Evolutionary conservation across 2,113 vertebrate species (phyloP).

Genomic region (Eublepharis macularius): DNA sequence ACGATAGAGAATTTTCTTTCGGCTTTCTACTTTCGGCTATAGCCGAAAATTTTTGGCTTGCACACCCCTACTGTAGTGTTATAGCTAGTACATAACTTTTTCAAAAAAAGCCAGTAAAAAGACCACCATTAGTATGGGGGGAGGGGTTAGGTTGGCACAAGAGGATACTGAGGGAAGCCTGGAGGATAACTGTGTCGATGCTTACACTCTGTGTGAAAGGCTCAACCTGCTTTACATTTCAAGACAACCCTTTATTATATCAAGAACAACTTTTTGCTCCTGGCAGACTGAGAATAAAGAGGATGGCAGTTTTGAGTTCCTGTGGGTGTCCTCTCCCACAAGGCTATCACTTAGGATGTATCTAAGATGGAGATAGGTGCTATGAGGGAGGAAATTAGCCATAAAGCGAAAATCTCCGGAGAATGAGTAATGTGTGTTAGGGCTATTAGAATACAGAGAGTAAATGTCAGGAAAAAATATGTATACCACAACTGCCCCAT

Average conservation of each 20-base stretch:
- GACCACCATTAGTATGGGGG: too few relatives aligned
- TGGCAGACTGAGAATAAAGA: conserved; percentile 8
- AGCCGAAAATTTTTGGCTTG: too few relatives aligned
- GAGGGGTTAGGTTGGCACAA: too few relatives aligned
- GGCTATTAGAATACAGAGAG: conserved; percentile 65
- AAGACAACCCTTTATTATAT: not conserved
- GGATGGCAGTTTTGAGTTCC: not conserved
- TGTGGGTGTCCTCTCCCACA: conserved; percentile 22
- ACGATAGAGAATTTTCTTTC: too few relatives aligned
- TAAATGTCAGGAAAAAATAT: conserved; percentile 71
- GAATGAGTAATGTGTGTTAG: conserved; percentile 64
- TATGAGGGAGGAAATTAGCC: conserved; percentile 66
- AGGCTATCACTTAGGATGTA: not conserved
- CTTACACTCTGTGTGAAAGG: not conserved
- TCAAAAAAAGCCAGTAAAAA: too few relatives aligned
- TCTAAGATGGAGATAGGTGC: conserved; percentile 32
- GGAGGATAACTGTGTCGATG: too few relatives aligned
- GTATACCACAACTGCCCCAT: conserved; percentile 57
- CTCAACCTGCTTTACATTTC: not conserved
- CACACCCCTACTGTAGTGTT: too few relatives aligned
- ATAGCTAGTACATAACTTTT: too few relatives aligned
- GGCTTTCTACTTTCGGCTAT: too few relatives aligned
- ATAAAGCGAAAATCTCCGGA: conserved; percentile 66
- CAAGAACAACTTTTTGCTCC: not conserved
- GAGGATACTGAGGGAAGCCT: too few relatives aligned